Evolutionary conservation across 2,888 invertebrate species (phyloP).

Genomic region (Cataglyphis cursor): DNA sequence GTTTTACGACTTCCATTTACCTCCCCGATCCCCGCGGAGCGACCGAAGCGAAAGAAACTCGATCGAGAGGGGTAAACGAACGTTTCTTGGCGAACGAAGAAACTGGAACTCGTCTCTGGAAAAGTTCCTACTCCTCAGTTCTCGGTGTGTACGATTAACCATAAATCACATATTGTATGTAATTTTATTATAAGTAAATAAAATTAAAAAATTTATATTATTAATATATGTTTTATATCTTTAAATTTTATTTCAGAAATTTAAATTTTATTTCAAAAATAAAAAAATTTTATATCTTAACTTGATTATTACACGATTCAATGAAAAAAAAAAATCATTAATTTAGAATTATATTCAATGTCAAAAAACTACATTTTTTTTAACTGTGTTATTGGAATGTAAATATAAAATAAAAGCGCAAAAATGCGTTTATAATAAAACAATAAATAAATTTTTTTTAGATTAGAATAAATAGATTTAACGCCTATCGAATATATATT

Average conservation of each 20-base stretch:
- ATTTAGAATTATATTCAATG: no score
- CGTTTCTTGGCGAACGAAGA: constrained; percentile 32
- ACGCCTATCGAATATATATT: neutral
- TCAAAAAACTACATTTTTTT: no score
- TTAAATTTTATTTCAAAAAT: neutral
- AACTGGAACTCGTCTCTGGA: constrained; percentile 34
- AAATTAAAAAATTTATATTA: constrained; percentile 1
- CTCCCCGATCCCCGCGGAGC: neutral
- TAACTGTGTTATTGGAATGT: no score
- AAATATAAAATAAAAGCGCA: neutral
- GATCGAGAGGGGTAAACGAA: constrained; percentile 52
- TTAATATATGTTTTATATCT: neutral
- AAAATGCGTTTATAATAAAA: neutral
- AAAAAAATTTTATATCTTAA: neutral
- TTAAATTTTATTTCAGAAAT: neutral
- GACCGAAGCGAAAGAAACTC: constrained; percentile 48
- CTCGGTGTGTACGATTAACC: neutral
- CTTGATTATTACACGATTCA: neutral
- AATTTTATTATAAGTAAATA: neutral
- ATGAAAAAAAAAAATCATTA: no score
- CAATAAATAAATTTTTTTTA: neutral
- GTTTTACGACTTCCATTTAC: constrained; percentile 48
- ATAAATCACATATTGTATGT: neutral
- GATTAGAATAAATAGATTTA: constrained; percentile 3
- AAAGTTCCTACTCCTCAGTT: neutral